Evolutionary conservation across 2,113 vertebrate species (phyloP).

Genomic region (Gobiocypris rarus): DNA sequence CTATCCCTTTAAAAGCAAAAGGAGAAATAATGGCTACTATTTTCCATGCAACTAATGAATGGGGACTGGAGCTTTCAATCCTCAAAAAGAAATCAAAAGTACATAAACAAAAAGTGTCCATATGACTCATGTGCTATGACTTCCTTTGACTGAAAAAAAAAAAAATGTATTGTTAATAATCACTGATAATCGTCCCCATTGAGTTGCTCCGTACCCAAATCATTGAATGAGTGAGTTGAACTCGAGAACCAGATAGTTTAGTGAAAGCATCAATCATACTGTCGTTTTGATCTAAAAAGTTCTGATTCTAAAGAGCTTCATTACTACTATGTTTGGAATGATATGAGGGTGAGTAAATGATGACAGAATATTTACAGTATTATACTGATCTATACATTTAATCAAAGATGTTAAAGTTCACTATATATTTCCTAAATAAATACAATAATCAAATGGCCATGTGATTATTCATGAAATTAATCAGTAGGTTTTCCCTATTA

Average conservation of each 20-base stretch:
- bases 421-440: neutral
- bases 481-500: neutral
- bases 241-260: neutral
- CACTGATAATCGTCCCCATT: neutral
- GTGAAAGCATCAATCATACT: neutral
- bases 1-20: neutral
- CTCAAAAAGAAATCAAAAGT: neutral
- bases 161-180: neutral
- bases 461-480: neutral
- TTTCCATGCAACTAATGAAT: neutral
- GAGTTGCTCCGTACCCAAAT: neutral
- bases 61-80: neutral
- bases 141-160: neutral
- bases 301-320: neutral
- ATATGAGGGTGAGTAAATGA: neutral
- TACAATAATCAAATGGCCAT: neutral
- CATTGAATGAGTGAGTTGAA: neutral
- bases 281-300: neutral
- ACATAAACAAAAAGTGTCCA: neutral
- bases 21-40: neutral
- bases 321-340: neutral
- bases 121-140: too few relatives aligned
- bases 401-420: neutral
- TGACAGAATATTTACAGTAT: neutral
- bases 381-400: neutral